These are phyloP conservation scores for Sphyrna mokarran DNA, from an alignment of 2,113 vertebrate genomes.

Conservation along the genomic window DNA sequence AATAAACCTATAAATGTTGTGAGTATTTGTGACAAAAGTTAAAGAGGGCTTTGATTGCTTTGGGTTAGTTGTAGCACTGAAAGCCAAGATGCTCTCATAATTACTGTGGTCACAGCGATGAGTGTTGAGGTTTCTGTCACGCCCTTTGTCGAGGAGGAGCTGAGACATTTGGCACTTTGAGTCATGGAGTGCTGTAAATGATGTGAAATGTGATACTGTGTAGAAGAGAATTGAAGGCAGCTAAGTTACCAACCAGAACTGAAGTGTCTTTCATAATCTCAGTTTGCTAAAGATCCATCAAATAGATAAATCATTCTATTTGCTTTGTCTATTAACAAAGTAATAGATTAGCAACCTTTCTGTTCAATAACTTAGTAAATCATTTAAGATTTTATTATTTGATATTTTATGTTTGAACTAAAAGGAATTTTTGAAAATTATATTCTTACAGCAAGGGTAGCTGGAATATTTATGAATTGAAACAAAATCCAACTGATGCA, in stretches of 20 bases:
- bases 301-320: neutral
- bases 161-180: neutral
- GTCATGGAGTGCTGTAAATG: neutral
- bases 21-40: neutral
- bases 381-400: neutral
- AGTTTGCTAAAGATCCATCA: neutral
- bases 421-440: neutral
- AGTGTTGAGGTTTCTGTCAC: neutral
- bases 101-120: neutral
- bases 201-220: neutral
- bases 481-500: neutral
- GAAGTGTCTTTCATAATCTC: neutral
- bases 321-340: neutral
- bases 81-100: neutral
- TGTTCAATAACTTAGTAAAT: neutral
- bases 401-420: neutral
- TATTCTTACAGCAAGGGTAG: neutral
- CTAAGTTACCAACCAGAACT: too few species aligned
- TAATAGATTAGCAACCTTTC: neutral
- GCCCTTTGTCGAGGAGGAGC: neutral
- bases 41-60: neutral
- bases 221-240: neutral
- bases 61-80: neutral
- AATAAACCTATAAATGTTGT: neutral
- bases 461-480: neutral